Evolutionary conservation across 2,113 vertebrate genomes (phyloP), one percentile per base, ranked within the genome.

Genomic region (Lanius collurio): DNA sequence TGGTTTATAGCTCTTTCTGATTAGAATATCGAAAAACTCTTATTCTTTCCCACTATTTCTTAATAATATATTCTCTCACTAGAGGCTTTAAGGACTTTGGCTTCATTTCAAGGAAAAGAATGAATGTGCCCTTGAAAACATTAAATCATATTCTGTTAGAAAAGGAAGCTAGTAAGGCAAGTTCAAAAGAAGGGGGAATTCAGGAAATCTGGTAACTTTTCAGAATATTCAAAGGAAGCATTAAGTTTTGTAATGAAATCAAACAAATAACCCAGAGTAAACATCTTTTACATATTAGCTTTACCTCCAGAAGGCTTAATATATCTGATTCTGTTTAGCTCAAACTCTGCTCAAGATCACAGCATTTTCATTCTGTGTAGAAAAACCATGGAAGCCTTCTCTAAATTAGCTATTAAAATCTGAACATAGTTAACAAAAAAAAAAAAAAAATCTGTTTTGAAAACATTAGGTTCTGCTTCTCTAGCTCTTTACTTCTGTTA

Each of bases 71-170:
- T 90, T 90, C 53, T 76, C 35, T 85, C n/a, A 44, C 26, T 79
- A 57, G 68, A 87, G 62, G 39, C 41, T 79, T 94, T 30, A 76
- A 87, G 82, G 49, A 76, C 44, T 85, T 83, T 33, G 44, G 33
- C 19, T 89, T 93, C 5, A 85, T 65, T 92, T 89, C 79, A 92
- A 83, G 88, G 77, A 78, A n/a, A 89, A 83, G 52, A 85, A 10
- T 8, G 7, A 85, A 88, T 64, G 20, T 90, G 49, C 23, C 75
- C 74, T 90, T 93, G 70, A 90, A 95, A 85, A 80, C 4, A 7
- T 91, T 76, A 73, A 73, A 85, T 28, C 11, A 90, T 84, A 91
- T 73, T 53, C 24, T 39, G 4, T 39, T 88, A 55, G 85, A 90
- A 73, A 26, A 77, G 6, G 28, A 63, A 75, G 3, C 3, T 19